Conservation (phyloP, 2,888 invertebrate genomes). For the Acrobasis consociella region DNA sequence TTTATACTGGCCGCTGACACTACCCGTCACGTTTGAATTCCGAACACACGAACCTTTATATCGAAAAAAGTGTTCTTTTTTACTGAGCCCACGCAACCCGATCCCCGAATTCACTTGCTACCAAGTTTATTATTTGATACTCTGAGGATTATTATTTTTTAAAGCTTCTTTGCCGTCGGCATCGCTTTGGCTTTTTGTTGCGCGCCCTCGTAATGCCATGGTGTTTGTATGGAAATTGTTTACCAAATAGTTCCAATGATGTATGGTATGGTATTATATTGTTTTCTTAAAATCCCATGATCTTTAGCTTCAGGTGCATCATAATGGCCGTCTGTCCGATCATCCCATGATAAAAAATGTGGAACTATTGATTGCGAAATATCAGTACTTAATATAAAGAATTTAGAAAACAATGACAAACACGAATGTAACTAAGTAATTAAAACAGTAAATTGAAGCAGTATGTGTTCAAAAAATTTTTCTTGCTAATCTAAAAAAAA, state of each 20-base stretch:
- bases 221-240: conserved; percentile 63
- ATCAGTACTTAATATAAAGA: too few relatives aligned
- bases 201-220: conserved; percentile 58
- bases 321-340: too few relatives aligned
- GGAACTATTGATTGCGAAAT: too few relatives aligned
- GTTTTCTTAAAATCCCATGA: neutral
- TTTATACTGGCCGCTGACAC: conserved; percentile 68
- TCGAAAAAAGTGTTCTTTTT: conserved; percentile 57
- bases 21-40: conserved; percentile 73
- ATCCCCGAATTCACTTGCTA: conserved; percentile 81
- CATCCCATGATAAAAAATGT: too few relatives aligned
- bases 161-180: conserved; percentile 64
- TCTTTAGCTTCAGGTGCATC: too few relatives aligned
- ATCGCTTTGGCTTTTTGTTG: conserved; percentile 65
- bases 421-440: too few relatives aligned
- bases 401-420: too few relatives aligned
- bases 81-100: conserved; percentile 68
- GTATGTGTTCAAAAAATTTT: too few relatives aligned
- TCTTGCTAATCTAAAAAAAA: too few relatives aligned
- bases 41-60: conserved; percentile 60
- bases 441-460: too few relatives aligned
- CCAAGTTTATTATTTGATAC: conserved; percentile 83
- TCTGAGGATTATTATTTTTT: conserved; percentile 69
- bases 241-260: conserved; percentile 41
- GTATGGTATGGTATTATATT: conserved; percentile 15